Evolutionary conservation across 2,797 vertebrate genomes (phyloP).

Genomic region (Poeciliopsis presidionis): DNA sequence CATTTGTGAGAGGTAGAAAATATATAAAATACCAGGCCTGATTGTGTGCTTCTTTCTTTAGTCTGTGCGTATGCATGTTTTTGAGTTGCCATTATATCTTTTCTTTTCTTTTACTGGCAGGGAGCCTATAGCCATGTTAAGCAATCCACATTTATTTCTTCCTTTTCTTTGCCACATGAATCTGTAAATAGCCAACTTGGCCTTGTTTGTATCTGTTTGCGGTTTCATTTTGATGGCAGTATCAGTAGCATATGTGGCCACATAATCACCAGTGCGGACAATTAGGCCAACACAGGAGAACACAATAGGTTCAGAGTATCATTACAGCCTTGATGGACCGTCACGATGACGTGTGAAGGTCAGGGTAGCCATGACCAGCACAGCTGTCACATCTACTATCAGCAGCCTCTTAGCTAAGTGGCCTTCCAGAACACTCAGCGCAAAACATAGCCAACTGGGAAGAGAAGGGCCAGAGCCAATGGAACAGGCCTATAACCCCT

Average conservation of each 20-base stretch:
- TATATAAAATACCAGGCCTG: constrained; percentile 41
- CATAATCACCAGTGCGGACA: constrained; percentile 48
- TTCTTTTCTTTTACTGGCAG: constrained; percentile 49
- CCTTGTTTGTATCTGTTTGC: constrained; percentile 24
- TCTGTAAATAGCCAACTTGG: constrained; percentile 30
- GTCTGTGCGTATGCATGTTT: constrained; percentile 35
- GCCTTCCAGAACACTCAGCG: constrained; percentile 70
- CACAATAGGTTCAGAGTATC: constrained; percentile 65
- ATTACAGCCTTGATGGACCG: constrained; percentile 69
- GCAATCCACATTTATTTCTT: constrained; percentile 58
- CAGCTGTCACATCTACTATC: constrained; percentile 81
- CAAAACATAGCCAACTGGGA: constrained; percentile 63
- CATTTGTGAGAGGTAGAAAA: constrained; percentile 64
- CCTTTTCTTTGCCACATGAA: constrained; percentile 38
- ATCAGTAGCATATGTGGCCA: constrained; percentile 44
- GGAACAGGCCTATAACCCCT: constrained; percentile 48
- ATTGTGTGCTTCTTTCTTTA: constrained; percentile 38
- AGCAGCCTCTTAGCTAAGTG: constrained; percentile 70
- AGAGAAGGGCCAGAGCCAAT: constrained; percentile 59
- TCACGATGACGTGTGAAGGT: constrained; percentile 80
- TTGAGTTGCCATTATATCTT: constrained; percentile 62
- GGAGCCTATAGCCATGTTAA: constrained; percentile 50
- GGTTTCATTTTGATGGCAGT: constrained; percentile 39
- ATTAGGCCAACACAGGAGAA: constrained; percentile 42
- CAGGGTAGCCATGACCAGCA: constrained; percentile 75